Conservation (phyloP, 2,113 vertebrate genomes). For the Calidris pygmaea region DNA sequence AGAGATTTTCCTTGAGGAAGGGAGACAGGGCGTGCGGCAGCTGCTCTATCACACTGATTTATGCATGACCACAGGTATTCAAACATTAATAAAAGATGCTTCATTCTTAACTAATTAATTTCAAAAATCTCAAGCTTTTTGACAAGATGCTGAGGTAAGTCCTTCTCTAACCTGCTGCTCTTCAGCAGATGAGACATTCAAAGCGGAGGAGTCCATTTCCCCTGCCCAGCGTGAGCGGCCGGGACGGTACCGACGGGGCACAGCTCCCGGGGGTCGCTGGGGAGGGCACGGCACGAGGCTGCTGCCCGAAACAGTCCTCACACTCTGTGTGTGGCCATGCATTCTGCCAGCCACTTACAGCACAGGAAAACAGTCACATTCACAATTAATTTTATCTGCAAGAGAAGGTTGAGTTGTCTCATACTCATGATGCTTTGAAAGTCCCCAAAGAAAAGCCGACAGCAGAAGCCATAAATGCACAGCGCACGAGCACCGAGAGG, state of each 20-base stretch:
- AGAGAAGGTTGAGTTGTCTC: background rate
- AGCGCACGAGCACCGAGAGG: background rate
- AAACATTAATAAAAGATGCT: background rate
- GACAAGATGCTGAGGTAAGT: background rate
- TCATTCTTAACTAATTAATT: background rate
- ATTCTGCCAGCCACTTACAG: too few species aligned
- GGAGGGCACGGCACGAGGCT: background rate
- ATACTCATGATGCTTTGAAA: background rate
- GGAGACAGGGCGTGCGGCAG: background rate
- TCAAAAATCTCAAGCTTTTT: background rate
- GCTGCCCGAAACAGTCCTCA: background rate
- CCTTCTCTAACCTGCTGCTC: background rate
- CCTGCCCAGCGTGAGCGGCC: accelerated
- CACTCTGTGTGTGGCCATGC: background rate
- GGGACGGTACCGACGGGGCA: accelerated
- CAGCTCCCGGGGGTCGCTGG: accelerated
- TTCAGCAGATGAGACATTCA: background rate
- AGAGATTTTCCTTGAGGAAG: background rate
- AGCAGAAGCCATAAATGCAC: background rate
- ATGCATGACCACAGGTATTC: background rate
- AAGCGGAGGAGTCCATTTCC: background rate
- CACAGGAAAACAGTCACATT: background rate
- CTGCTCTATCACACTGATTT: background rate
- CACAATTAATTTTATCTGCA: background rate
- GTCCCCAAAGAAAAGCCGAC: background rate